phyloP scores from a whole-genome alignment of 2,113 vertebrate species.

The Larimichthys polyactis region DNA sequence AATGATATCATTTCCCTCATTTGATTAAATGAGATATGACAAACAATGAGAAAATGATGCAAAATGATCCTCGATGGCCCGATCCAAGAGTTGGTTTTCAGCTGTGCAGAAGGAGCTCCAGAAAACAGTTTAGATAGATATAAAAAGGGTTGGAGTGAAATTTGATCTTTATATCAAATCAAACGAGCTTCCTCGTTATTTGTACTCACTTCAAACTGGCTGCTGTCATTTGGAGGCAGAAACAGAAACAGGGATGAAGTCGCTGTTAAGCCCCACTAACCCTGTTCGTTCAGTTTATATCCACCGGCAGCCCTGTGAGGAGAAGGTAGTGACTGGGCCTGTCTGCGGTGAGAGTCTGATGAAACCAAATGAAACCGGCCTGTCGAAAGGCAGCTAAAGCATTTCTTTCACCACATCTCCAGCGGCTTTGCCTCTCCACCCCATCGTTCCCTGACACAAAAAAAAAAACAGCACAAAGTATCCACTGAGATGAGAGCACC shows the following conservation, averaged over 20 bases:
- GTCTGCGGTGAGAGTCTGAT: conserved; percentile 67
- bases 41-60: conserved; percentile 20
- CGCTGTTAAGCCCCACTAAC: conserved; percentile 36
- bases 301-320: conserved; percentile 39
- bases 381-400: conserved; percentile 44
- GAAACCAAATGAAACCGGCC: conserved; percentile 80
- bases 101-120: neutral
- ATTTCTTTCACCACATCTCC: conserved; percentile 39
- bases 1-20: conserved; percentile 41
- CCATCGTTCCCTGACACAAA: conserved; percentile 36
- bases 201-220: conserved; percentile 25
- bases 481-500: conserved; percentile 37
- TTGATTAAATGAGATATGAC: conserved; percentile 63
- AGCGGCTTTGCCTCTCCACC: conserved; percentile 32
- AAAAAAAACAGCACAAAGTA: conserved; percentile 44
- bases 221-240: conserved; percentile 42
- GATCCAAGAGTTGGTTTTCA: conserved; percentile 15
- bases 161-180: conserved; percentile 47
- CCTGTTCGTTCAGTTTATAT: conserved; percentile 29
- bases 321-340: conserved; percentile 29
- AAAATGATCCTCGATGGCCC: conserved; percentile 13
- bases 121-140: conserved; percentile 14
- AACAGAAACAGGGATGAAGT: conserved; percentile 31
- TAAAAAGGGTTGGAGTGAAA: conserved; percentile 35
- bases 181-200: conserved; percentile 40